Evolutionary conservation across 2,113 vertebrate species (phyloP), one percentile per base, ranked within the genome.

Genomic region (Myotis davidii): DNA sequence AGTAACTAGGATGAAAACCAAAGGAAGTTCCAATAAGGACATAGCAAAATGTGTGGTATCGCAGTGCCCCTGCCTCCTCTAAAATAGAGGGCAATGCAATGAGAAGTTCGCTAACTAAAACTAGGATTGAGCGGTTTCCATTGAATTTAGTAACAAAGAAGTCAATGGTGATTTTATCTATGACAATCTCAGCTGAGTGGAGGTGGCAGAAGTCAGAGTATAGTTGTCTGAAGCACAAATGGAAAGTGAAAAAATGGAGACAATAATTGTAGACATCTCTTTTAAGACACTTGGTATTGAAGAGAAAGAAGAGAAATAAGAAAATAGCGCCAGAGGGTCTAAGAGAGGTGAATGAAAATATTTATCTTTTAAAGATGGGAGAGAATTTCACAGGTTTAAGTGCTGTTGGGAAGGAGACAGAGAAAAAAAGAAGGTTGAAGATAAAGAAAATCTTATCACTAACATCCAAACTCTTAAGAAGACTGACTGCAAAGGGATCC

Each of bases 281-380:
- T 50, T 65, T 77, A 27, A 65, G 52, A 67, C 3, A 77, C 23
- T 54, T 73, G n/a, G 52, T 50, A 85, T 16, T 82, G 39, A 91
- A 64, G 9, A 21, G 34, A 23, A 27, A 81, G 50, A 23, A 59
- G 45, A n/a, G 11, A 82, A 23, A 59, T 5, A 54, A 91, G 65
- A 93, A 78, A 76, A 91, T 9, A 88, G 32, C 18, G 72, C 23
- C 6, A 50, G 32, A 18, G 5, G 2, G 4, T 70, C 56, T 56
- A 77, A 85, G 85, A 42, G 50, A 56, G 14, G 61, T 23, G 9
- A 95, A 74, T 42, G 25, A 9, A 84, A 84, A 39, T 12, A 79
- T 94, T 94, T 52, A 79, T 78, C 52, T 88, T 93, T 93, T 67
- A 59, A 88, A 73, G 12, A 89, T 20, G 27, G 13, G 61, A 93